These are phyloP conservation scores for Hemiprocne comata DNA, from an alignment of 2,113 vertebrate genomes.

Conservation along the genomic window DNA sequence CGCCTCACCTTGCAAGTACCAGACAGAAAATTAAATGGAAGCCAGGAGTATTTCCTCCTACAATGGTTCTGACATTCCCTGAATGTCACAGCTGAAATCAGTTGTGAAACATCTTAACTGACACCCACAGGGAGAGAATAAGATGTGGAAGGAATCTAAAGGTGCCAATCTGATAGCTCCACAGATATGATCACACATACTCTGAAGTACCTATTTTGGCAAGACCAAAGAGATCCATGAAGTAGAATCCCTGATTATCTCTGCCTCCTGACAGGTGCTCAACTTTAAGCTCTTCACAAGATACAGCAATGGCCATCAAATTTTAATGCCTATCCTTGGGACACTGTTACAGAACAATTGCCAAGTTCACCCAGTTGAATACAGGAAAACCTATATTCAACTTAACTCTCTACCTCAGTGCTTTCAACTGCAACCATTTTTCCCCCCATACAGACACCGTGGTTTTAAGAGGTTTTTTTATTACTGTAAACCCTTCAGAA, in stretches of 20 bases:
- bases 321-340: not conserved
- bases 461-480: not conserved
- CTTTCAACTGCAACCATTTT: not conserved
- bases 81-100: not conserved
- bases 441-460: not conserved
- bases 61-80: not conserved
- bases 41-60: not conserved
- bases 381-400: not conserved
- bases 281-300: not conserved
- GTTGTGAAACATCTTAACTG: not conserved
- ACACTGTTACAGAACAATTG: not conserved
- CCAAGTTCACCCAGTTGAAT: rapidly evolving
- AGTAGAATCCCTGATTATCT: not conserved
- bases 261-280: not conserved
- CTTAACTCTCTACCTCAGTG: not conserved
- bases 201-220: not conserved
- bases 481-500: not conserved
- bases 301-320: not conserved
- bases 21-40: not conserved
- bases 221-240: rapidly evolving
- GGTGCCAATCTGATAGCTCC: not conserved
- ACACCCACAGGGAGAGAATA: not conserved
- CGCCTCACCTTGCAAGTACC: not conserved
- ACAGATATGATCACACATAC: not conserved
- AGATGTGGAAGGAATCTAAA: not conserved